Percentiles rank a stretch among this genome's conserved stretches.
phyloP scores from a whole-genome alignment of 2,888 invertebrate species.

The Allygus modestus region DNA sequence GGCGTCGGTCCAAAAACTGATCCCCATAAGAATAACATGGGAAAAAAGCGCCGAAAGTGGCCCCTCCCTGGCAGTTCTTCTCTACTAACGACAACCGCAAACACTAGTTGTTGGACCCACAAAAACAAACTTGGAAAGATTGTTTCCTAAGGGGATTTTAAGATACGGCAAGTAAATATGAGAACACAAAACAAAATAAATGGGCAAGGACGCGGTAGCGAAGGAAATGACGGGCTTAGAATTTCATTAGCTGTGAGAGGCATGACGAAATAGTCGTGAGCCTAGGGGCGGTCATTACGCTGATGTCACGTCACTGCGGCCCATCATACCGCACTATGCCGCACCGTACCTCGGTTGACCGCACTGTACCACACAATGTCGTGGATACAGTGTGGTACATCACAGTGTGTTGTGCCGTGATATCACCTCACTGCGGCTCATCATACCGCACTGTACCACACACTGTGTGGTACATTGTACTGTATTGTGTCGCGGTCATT shows the following conservation, averaged over 20 bases:
- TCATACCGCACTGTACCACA: no score
- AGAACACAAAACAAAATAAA: slow-evolving; percentile 19
- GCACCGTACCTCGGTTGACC: neutral
- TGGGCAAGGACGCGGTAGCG: neutral
- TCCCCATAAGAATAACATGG: no score
- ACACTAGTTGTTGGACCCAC: neutral
- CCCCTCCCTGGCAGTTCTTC: no score
- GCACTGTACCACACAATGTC: no score
- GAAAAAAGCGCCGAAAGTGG: no score
- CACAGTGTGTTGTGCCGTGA: no score
- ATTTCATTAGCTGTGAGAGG: slow-evolving; percentile 29
- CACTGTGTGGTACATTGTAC: no score
- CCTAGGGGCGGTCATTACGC: neutral
- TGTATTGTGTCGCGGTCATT: no score
- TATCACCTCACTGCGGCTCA: no score
- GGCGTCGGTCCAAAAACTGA: no score
- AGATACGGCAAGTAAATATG: neutral
- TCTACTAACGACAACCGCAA: no score
- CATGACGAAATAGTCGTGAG: slow-evolving; percentile 34
- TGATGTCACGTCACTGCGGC: slow-evolving; percentile 6
- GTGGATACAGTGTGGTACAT: no score
- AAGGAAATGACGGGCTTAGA: slow-evolving; percentile 29
- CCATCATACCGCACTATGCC: neutral
- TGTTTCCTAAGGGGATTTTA: slow-evolving; percentile 4
- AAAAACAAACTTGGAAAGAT: neutral